phyloP scores from a whole-genome alignment of 2,888 invertebrate species.

The Ischnura elegans region DNA sequence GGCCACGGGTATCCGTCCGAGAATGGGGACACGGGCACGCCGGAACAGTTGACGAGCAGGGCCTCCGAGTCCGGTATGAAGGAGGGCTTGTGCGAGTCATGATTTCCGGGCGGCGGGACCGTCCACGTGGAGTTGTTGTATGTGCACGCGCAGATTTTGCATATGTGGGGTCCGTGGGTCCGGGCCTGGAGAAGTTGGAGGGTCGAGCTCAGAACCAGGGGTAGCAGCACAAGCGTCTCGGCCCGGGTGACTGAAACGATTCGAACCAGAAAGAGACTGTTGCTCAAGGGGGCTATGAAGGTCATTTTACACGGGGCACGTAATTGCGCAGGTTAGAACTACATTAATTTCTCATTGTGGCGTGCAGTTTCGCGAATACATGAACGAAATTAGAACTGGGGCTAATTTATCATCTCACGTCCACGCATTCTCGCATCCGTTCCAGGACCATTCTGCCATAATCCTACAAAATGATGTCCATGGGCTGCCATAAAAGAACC shows the following conservation, averaged over 20 bases:
- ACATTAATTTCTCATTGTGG: too few species aligned
- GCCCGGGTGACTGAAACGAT: neutral
- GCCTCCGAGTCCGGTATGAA: conserved; percentile 48
- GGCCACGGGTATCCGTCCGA: conserved; percentile 9
- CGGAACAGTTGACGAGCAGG: conserved; percentile 48
- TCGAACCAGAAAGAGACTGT: too few species aligned
- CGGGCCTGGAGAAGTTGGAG: neutral
- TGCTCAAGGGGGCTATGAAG: too few species aligned
- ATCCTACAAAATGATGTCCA: too few species aligned
- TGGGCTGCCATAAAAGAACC: too few species aligned
- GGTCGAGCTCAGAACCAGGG: neutral
- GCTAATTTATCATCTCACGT: too few species aligned
- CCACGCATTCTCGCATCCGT: too few species aligned
- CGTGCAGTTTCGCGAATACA: too few species aligned
- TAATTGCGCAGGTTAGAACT: too few species aligned
- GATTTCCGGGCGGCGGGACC: neutral
- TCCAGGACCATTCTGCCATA: too few species aligned
- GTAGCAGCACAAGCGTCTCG: neutral
- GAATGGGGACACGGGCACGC: conserved; percentile 3
- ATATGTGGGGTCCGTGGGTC: neutral
- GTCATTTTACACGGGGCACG: too few species aligned
- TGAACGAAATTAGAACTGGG: too few species aligned
- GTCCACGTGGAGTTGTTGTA: conserved; percentile 40
- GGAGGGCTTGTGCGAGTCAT: neutral
- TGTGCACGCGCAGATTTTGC: neutral